phyloP scores from a whole-genome alignment of 2,888 invertebrate species.

The Balanococcus diminutus region DNA sequence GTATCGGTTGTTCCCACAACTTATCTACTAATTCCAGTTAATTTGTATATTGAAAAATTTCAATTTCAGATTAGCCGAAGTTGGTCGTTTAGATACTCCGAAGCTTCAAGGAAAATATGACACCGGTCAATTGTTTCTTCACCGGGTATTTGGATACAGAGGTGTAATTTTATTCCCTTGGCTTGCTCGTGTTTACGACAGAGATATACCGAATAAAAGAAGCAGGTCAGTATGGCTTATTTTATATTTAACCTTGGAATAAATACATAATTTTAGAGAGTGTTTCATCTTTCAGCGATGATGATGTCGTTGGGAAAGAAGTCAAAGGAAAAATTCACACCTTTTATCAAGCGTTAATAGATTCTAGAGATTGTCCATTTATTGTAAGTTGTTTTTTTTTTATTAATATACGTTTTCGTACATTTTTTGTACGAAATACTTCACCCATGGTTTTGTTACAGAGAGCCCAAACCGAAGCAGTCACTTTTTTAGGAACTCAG shows the following conservation, averaged over 20 bases:
- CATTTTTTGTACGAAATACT: too few relatives aligned
- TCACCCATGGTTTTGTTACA: conserved; percentile 63
- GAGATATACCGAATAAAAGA: conserved; percentile 79
- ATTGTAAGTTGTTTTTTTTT: conserved; percentile 79
- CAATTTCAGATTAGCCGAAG: conserved; percentile 82
- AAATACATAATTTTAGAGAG: neutral
- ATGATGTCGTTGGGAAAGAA: conserved; percentile 73
- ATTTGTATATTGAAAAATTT: neutral
- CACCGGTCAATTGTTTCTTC: conserved; percentile 94
- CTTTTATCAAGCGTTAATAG: conserved; percentile 97
- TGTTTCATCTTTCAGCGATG: conserved; percentile 59
- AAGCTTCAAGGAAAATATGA: conserved; percentile 90
- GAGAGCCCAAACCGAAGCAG: conserved; percentile 98
- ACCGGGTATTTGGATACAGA: conserved; percentile 95
- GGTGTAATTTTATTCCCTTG: conserved; percentile 97
- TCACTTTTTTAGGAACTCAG: conserved; percentile 95
- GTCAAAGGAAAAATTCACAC: conserved; percentile 90
- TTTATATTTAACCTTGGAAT: neutral
- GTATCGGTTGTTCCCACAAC: neutral
- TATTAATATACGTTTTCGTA: too few relatives aligned
- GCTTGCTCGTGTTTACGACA: conserved; percentile 92
- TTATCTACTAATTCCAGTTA: neutral
- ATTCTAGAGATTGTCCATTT: conserved; percentile 93
- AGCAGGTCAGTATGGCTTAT: conserved; percentile 62
- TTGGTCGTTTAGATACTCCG: conserved; percentile 86